phyloP scores from a whole-genome alignment of 2,113 vertebrate species.

The Peromyscus polionotus region DNA sequence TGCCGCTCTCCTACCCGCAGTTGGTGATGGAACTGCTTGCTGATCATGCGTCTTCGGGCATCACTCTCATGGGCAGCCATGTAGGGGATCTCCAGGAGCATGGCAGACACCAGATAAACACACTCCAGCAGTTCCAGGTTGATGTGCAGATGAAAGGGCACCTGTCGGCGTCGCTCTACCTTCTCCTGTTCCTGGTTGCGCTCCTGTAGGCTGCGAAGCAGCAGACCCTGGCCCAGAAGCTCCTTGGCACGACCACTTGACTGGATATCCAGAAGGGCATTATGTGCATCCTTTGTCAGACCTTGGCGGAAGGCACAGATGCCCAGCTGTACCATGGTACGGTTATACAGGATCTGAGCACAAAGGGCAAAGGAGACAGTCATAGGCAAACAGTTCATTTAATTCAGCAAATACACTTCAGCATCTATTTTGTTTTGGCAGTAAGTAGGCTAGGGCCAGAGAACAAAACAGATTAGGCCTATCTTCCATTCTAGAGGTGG shows the following conservation, averaged over 20 bases:
- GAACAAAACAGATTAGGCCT: background rate
- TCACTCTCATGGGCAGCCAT: conserved; percentile 96
- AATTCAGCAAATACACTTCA: background rate
- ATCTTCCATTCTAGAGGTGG: background rate
- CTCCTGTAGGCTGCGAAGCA: conserved; percentile 96
- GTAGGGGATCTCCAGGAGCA: conserved; percentile 96
- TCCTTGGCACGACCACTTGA: conserved; percentile 95
- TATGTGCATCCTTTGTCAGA: conserved; percentile 96
- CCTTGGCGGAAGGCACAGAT: conserved; percentile 97
- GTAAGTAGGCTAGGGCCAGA: background rate
- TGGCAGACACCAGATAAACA: conserved; percentile 95
- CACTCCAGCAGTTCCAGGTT: conserved; percentile 96
- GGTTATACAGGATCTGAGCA: conserved; percentile 94
- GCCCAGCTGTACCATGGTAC: conserved; percentile 96
- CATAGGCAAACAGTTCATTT: background rate
- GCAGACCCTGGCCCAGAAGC: conserved; percentile 94
- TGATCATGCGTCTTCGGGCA: conserved; percentile 95
- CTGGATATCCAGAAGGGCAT: conserved; percentile 95
- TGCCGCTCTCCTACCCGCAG: conserved; percentile 95
- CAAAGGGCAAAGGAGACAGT: background rate
- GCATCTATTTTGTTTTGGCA: background rate
- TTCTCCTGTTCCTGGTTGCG: conserved; percentile 97
- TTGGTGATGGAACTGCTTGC: conserved; percentile 98
- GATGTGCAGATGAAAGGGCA: conserved; percentile 97
- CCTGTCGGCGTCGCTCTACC: conserved; percentile 95